phyloP scores from a whole-genome alignment of 2,113 vertebrate species.

The Prunella fulvescens region DNA sequence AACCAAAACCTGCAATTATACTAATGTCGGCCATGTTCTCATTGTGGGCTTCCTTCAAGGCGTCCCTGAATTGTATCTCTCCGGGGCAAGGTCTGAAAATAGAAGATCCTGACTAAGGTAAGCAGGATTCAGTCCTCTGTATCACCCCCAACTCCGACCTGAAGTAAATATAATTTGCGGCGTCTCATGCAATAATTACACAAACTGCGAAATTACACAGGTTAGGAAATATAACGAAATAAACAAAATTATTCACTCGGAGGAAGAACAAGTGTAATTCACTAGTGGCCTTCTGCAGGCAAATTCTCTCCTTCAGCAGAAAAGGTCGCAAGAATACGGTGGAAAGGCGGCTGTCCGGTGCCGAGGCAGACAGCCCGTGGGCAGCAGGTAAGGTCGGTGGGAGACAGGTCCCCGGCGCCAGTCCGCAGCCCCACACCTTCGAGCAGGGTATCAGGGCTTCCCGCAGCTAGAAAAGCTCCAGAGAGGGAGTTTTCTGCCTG shows the following conservation, averaged over 20 bases:
- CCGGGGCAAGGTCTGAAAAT: background rate
- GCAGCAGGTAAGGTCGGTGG: background rate
- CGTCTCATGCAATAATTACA: background rate
- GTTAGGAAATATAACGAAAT: background rate
- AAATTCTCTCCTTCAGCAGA: background rate
- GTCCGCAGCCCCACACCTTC: background rate
- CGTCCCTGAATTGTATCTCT: background rate
- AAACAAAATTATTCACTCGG: background rate
- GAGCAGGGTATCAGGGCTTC: background rate
- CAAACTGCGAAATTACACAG: background rate
- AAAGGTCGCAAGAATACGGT: fast-evolving
- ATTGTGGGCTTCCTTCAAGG: background rate
- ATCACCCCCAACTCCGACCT: background rate
- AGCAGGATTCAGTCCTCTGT: background rate
- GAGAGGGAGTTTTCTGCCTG: background rate
- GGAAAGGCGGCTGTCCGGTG: background rate
- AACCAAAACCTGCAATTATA: background rate
- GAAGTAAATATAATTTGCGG: background rate
- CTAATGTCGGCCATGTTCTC: background rate
- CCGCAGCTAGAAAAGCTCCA: background rate
- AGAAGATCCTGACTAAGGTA: background rate
- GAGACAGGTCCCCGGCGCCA: background rate
- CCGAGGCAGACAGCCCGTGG: background rate
- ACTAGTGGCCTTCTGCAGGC: background rate
- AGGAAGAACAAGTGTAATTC: constrained; percentile 6